Base-by-base conservation (phyloP, 1,140 invertebrate genomes). In the Streblospio benedicti region DNA sequence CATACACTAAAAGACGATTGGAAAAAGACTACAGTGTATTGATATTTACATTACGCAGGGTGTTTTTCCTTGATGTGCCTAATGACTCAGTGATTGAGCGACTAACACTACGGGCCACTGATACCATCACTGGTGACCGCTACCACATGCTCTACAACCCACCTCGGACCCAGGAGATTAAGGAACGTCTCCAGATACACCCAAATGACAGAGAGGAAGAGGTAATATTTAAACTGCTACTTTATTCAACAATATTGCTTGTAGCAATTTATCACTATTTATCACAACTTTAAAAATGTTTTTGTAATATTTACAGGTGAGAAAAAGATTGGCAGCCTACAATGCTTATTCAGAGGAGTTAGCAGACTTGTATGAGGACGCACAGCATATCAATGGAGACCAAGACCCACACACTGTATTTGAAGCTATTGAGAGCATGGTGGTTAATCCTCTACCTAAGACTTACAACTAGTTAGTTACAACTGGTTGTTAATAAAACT, bases 321-420 rank as follows among this genome's bases (percentile, higher is more conserved):
- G 68, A 18, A 66, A 68, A 31, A 67, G 69, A n/a, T 66, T 77
- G n/a, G 61, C 70, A 16, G 54, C 66, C 30, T 78, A 73, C 57
- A 62, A 71, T 51, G 66, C 69, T 16, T 72, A 72, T 31, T 67
- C 67, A 1, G 74, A 76, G 41, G 75, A 76, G 54, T 57, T 79
- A 27, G 56, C 66, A 14, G 74, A 77, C 35, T 75, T 66, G 61
- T 79, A 78, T 62, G 57, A 54, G 5, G 68, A 74, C 47, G 33
- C 66, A 12, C 71, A 75, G 55, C 73, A 76, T 45, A 62, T 79
- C 14, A 76, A 77, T 52, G 76, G 74, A 3, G 76, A 79, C 47
- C 76, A 78, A 60, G 75, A 77, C 62, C 71, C 71, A 32, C 70
- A 79, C 51, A 77, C 75, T n/a, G 75, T 79, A 45, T 79, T 79